Conservation (phyloP, 1,140 invertebrate genomes). For the Drosophila pallidifrons region DNA sequence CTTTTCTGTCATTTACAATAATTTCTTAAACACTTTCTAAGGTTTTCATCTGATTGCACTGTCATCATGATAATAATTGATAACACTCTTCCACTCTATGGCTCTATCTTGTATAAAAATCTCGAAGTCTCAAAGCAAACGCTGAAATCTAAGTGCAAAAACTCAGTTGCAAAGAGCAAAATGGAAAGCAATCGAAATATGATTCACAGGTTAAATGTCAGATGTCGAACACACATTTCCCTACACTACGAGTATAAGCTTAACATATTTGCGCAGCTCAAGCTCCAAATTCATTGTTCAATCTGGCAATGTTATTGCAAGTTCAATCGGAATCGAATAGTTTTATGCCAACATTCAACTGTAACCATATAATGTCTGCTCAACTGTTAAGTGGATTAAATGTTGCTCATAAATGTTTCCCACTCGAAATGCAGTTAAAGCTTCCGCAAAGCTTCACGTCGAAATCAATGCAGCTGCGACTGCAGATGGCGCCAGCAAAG, state of each 20-base stretch:
- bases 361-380: background rate
- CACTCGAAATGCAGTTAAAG: conserved; percentile 18
- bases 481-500: conserved; percentile 26
- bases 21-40: too few species aligned
- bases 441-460: background rate
- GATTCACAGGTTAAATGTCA: background rate
- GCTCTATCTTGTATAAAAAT: too few species aligned
- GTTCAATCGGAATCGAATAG: background rate
- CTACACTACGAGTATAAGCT: too few species aligned
- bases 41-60: too few species aligned
- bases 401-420: background rate
- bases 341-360: background rate
- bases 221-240: too few species aligned
- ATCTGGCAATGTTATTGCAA: background rate
- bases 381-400: conserved; percentile 20
- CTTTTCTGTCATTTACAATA: too few species aligned
- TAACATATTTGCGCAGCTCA: background rate
- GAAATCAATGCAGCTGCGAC: background rate
- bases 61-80: too few species aligned
- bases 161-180: background rate
- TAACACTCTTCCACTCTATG: too few species aligned
- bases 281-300: background rate
- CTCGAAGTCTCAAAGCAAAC: too few species aligned
- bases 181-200: background rate
- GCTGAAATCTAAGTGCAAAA: too few species aligned